Conservation (phyloP, 2,797 vertebrate species). For the Champsocephalus gunnari region DNA sequence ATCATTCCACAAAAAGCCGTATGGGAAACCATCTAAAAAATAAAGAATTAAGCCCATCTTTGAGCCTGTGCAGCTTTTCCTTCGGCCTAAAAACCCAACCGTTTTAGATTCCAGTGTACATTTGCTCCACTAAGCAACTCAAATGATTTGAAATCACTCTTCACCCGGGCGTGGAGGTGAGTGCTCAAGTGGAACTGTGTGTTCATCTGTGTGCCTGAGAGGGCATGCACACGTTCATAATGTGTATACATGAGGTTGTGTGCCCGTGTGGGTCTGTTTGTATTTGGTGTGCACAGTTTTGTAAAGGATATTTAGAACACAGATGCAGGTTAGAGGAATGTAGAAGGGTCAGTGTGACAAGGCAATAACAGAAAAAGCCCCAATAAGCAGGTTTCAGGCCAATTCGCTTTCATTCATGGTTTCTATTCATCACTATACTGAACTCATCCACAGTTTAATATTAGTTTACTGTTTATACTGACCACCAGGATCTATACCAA, state of each 20-base stretch:
- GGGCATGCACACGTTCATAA: conserved; percentile 37
- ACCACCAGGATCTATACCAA: no score
- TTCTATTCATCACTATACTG: background rate
- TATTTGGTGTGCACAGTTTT: conserved; percentile 6
- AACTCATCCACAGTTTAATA: background rate
- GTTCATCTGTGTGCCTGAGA: conserved; percentile 21
- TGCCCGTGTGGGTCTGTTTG: background rate
- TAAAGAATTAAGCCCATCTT: background rate
- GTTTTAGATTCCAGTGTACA: conserved; percentile 36
- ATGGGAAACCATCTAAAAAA: background rate
- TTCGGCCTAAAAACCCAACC: background rate
- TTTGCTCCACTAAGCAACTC: conserved; percentile 43
- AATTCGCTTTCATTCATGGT: conserved; percentile 54
- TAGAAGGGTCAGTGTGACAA: conserved; percentile 26
- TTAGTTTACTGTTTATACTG: background rate
- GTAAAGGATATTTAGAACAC: conserved; percentile 38
- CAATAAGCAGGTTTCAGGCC: conserved; percentile 54
- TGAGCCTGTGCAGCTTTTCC: conserved; percentile 10
- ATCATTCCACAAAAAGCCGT: no score
- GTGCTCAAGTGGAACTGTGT: conserved; percentile 31
- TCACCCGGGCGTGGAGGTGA: conserved; percentile 38
- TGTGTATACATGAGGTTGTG: conserved; percentile 14
- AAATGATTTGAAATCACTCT: conserved; percentile 40
- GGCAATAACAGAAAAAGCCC: conserved; percentile 24
- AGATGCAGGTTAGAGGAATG: conserved; percentile 36